phyloP scores from a whole-genome alignment of 2,113 vertebrate species.

The Ciconia maguari region DNA sequence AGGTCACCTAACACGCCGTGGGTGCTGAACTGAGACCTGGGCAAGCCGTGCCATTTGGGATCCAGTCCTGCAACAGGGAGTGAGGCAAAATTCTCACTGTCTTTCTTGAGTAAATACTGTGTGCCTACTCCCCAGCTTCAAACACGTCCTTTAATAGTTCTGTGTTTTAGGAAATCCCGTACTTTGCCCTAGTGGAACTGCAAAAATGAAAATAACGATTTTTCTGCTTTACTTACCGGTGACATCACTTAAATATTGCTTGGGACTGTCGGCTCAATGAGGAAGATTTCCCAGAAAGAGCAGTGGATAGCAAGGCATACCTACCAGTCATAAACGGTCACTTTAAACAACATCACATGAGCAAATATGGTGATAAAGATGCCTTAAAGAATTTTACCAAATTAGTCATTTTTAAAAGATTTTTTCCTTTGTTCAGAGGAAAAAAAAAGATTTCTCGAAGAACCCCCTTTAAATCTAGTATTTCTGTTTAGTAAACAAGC shows the following conservation, averaged over 20 bases:
- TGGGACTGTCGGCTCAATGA: rapidly evolving
- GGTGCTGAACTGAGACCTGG: neutral
- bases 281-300: neutral
- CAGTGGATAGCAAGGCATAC: rapidly evolving
- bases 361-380: neutral
- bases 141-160: rapidly evolving
- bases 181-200: rapidly evolving
- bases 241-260: rapidly evolving
- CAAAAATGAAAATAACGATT: rapidly evolving
- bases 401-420: neutral
- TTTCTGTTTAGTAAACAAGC: neutral
- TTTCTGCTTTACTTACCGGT: rapidly evolving
- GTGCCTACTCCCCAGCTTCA: neutral
- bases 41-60: neutral
- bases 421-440: neutral
- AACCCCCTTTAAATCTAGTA: neutral
- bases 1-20: rapidly evolving
- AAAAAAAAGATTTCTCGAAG: neutral
- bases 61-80: neutral
- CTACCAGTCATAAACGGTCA: neutral
- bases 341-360: neutral
- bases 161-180: neutral
- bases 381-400: neutral
- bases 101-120: rapidly evolving
- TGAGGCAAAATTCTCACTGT: neutral